Conservation (phyloP, 2,888 invertebrate species). For the Latrodectus hesperus region DNA sequence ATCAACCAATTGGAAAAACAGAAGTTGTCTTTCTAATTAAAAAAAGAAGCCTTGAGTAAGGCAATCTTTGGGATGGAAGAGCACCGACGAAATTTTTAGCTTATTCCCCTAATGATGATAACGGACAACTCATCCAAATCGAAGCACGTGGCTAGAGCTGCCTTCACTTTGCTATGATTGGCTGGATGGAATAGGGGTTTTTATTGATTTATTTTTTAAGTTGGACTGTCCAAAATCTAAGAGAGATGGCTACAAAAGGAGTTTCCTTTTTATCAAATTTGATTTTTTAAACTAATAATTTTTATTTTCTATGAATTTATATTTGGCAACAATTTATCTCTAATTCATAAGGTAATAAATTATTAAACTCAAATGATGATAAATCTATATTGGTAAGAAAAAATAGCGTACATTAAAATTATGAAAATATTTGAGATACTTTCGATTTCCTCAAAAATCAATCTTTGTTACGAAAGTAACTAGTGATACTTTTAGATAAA, state of each 20-base stretch:
- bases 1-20: constrained; percentile 25
- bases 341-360: no score
- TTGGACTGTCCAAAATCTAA: constrained; percentile 22
- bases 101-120: constrained; percentile 51
- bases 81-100: constrained; percentile 23
- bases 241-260: constrained; percentile 35
- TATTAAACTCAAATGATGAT: no score
- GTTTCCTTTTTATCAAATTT: constrained; percentile 32
- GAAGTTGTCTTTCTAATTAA: constrained; percentile 32
- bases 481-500: no score
- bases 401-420: no score
- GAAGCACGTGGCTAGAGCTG: constrained; percentile 46
- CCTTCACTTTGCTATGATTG: constrained; percentile 38
- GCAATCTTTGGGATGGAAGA: constrained; percentile 36
- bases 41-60: constrained; percentile 14
- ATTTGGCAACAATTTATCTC: no score
- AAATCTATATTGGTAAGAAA: no score
- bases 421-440: no score
- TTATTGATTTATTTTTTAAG: constrained; percentile 43
- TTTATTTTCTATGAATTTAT: no score
- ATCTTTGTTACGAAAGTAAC: no score
- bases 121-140: constrained; percentile 60
- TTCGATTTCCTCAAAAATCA: no score
- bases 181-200: constrained; percentile 16
- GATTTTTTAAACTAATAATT: not conserved